Percentiles rank a stretch among this genome's conserved stretches.
Evolutionary conservation across 2,888 invertebrate genomes (phyloP).

Genomic region (Phyto melanocephala): DNA sequence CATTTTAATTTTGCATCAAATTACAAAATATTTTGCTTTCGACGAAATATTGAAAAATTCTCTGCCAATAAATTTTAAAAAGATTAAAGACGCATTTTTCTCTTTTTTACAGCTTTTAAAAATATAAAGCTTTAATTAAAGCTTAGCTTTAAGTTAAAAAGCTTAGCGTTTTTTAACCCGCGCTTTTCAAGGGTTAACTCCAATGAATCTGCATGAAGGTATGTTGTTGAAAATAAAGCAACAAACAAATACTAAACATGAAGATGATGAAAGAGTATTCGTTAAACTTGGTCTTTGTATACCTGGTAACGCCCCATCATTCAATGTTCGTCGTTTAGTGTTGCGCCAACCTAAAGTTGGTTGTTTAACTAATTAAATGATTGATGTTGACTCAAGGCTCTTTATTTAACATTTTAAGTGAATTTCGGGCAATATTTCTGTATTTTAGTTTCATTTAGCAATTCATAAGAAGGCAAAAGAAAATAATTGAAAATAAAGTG

Average conservation of each 20-base stretch:
- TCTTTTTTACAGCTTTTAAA: too few relatives aligned
- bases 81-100: too few relatives aligned
- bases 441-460: neutral
- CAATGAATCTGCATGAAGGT: too few relatives aligned
- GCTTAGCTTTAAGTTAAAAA: too few relatives aligned
- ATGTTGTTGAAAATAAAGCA: neutral
- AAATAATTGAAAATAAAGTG: slow-evolving; percentile 57
- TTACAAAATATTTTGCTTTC: too few relatives aligned
- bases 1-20: too few relatives aligned
- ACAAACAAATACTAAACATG: slow-evolving; percentile 1
- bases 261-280: slow-evolving; percentile 22
- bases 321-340: neutral
- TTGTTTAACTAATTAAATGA: slow-evolving; percentile 60
- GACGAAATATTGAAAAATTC: too few relatives aligned
- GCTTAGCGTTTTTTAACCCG: too few relatives aligned
- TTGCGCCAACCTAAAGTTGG: neutral
- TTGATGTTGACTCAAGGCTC: slow-evolving; percentile 58
- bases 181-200: slow-evolving; percentile 20
- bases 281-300: slow-evolving; percentile 2
- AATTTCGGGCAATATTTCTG: slow-evolving; percentile 16
- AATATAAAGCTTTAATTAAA: too few relatives aligned
- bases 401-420: slow-evolving; percentile 40
- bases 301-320: slow-evolving; percentile 44
- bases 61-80: too few relatives aligned
- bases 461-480: neutral